Conservation (phyloP, 1,140 invertebrate genomes). For the Aphaenogaster rudis region DNA sequence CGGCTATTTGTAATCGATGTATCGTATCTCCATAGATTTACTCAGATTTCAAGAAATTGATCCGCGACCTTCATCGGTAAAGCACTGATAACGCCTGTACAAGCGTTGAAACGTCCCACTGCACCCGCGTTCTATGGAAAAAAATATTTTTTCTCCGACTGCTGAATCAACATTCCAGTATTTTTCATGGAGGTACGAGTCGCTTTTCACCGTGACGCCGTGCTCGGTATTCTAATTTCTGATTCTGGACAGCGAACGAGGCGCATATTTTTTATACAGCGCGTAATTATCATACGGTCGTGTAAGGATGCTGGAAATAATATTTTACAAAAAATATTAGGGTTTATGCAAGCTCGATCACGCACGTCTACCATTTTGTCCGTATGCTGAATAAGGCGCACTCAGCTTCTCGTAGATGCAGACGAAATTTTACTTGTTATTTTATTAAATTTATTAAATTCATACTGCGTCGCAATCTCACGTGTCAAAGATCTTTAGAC, state of each 20-base stretch:
- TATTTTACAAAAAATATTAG: constrained; percentile 62
- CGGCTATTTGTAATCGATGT: constrained; percentile 37
- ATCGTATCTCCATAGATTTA: constrained; percentile 37
- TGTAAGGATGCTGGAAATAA: constrained; percentile 47
- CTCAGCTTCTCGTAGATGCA: background rate
- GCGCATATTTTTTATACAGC: constrained; percentile 61
- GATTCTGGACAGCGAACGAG: constrained; percentile 58
- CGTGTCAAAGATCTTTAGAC: background rate
- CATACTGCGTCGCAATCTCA: background rate
- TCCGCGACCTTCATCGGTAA: constrained; percentile 57
- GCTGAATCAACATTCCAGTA: constrained; percentile 64
- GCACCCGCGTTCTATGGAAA: constrained; percentile 53
- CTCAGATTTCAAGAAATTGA: constrained; percentile 61
- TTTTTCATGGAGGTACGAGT: constrained; percentile 62
- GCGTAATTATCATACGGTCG: constrained; percentile 60
- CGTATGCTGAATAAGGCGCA: constrained; percentile 29
- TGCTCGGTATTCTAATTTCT: constrained; percentile 63
- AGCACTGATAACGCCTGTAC: constrained; percentile 56
- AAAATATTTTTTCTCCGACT: constrained; percentile 64
- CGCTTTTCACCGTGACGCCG: constrained; percentile 59
- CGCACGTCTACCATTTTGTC: constrained; percentile 33
- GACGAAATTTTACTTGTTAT: constrained; percentile 19
- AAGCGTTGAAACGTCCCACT: constrained; percentile 56
- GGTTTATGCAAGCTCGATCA: constrained; percentile 57
- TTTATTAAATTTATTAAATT: constrained; percentile 28